phyloP scores from a whole-genome alignment of 1,140 invertebrate species.

The Drosophila triauraria region DNA sequence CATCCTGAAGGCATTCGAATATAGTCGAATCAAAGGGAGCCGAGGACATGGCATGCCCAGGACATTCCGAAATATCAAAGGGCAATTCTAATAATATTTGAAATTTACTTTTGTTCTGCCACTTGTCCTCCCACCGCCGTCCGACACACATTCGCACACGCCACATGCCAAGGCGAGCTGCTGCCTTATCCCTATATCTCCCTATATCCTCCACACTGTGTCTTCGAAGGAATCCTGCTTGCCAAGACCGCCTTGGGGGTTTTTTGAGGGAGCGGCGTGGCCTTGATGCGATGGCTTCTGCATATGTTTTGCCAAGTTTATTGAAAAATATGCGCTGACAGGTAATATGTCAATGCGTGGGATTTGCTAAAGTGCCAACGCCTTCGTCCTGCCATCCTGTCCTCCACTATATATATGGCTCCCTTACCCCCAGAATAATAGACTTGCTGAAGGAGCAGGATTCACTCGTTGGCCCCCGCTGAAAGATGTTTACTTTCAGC shows the following conservation, averaged over 20 bases:
- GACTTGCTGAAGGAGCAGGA: constrained; percentile 46
- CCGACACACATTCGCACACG: constrained; percentile 30
- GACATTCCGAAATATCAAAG: constrained; percentile 57
- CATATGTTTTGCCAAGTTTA: constrained; percentile 83
- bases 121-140: constrained; percentile 10
- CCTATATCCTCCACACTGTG: not conserved
- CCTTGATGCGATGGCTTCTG: constrained; percentile 33
- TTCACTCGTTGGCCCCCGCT: constrained; percentile 10
- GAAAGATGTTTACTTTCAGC: constrained; percentile 48
- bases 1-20: constrained; percentile 47
- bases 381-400: constrained; percentile 20
- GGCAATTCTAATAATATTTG: constrained; percentile 62
- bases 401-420: constrained; percentile 3
- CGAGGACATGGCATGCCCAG: constrained; percentile 24
- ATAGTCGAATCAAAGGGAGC: constrained; percentile 37
- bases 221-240: constrained; percentile 27
- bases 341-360: constrained; percentile 84
- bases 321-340: constrained; percentile 84
- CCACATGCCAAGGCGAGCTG: constrained; percentile 33
- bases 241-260: constrained; percentile 35
- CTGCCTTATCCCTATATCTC: not conserved
- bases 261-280: not conserved
- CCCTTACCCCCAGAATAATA: constrained; percentile 50
- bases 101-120: constrained; percentile 54
- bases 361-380: constrained; percentile 74